Evolutionary conservation across 2,888 invertebrate genomes (phyloP).

Genomic region (Amiota communis): DNA sequence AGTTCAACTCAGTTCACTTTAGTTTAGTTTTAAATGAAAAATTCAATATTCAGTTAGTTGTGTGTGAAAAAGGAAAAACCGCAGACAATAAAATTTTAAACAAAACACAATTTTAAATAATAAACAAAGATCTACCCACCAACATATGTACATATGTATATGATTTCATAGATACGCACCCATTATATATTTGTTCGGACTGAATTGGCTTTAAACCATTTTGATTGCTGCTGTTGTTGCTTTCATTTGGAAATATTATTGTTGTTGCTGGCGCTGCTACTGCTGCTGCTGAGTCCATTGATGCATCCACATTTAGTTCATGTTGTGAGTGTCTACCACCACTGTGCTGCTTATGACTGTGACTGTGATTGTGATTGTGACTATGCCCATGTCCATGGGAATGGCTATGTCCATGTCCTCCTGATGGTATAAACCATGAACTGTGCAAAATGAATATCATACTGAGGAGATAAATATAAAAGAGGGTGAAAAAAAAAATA

Average conservation of each 20-base stretch:
- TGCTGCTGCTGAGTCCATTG: constrained; percentile 14
- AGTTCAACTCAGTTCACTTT: too few relatives aligned
- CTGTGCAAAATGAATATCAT: constrained; percentile 88
- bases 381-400: constrained; percentile 43
- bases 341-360: too few relatives aligned
- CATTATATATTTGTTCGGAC: constrained; percentile 30
- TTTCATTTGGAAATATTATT: constrained; percentile 39
- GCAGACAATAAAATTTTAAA: constrained; percentile 47
- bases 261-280: constrained; percentile 20
- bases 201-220: constrained; percentile 51
- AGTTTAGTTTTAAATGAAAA: too few relatives aligned
- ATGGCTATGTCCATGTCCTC: constrained; percentile 61
- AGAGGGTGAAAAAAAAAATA: constrained; percentile 82
- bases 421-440: constrained; percentile 73
- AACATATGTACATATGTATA: constrained; percentile 12
- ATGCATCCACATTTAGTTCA: constrained; percentile 31
- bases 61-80: constrained; percentile 28
- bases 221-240: constrained; percentile 49
- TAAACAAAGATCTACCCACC: constrained; percentile 25
- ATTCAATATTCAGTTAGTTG: too few relatives aligned
- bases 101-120: constrained; percentile 41
- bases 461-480: constrained; percentile 72
- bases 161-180: constrained; percentile 33
- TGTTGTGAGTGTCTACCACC: too few relatives aligned
- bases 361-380: constrained; percentile 34